These are phyloP conservation scores for Conistra vaccinii DNA, from an alignment of 2,888 invertebrate genomes.

Conservation along the genomic window DNA sequence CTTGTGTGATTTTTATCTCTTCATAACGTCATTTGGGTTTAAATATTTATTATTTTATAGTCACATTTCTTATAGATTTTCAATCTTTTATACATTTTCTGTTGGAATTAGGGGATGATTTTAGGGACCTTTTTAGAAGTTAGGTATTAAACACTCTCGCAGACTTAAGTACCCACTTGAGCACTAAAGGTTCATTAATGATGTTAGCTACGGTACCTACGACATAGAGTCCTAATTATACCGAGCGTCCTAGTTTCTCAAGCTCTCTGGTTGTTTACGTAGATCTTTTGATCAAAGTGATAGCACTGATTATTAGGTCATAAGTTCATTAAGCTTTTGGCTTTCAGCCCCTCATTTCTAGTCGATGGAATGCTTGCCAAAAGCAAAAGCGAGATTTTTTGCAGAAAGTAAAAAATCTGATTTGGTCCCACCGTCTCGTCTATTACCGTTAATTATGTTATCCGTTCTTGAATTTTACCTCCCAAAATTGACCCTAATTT, in stretches of 20 bases:
- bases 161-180: not conserved
- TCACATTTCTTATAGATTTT: not conserved
- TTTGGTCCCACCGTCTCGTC: slow-evolving; percentile 44
- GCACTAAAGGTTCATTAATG: slow-evolving; percentile 21
- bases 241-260: slow-evolving; percentile 25
- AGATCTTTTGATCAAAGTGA: slow-evolving; percentile 38
- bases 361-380: slow-evolving; percentile 19
- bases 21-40: not conserved
- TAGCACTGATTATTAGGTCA: slow-evolving; percentile 17
- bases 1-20: not conserved
- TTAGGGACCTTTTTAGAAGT: not conserved
- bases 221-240: slow-evolving; percentile 49
- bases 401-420: slow-evolving; percentile 42
- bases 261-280: slow-evolving; percentile 23
- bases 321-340: slow-evolving; percentile 15
- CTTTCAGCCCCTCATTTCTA: slow-evolving; percentile 24
- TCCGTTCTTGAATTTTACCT: slow-evolving; percentile 55
- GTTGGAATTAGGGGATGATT: not conserved
- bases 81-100: too few species aligned
- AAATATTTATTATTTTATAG: not conserved
- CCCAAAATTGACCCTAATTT: slow-evolving; percentile 57
- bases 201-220: slow-evolving; percentile 37
- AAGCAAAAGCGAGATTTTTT: slow-evolving; percentile 35
- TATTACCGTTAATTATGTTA: slow-evolving; percentile 60
- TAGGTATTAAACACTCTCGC: slow-evolving; percentile 19